Conservation (phyloP, 2,888 invertebrate genomes). For the Trilocha varians region DNA sequence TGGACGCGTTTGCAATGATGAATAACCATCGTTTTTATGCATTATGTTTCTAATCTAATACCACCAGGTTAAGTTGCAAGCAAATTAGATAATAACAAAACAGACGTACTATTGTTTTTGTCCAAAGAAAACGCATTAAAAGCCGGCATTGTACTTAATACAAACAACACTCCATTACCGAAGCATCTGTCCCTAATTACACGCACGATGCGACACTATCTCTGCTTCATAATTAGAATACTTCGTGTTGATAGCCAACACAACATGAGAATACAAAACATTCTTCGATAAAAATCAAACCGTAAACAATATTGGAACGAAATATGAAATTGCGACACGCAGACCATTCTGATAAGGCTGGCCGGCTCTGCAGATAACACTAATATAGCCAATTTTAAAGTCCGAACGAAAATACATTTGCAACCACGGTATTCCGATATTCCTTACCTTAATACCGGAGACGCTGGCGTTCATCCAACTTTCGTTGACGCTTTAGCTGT, state of each 20-base stretch:
- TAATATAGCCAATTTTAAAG: conserved; percentile 22
- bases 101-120: neutral
- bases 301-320: conserved; percentile 26
- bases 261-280: neutral
- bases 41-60: too few relatives aligned
- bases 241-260: neutral
- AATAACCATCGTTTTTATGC: too few relatives aligned
- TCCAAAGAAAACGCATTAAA: conserved; percentile 6
- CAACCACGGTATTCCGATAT: conserved; percentile 30
- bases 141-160: conserved; percentile 11
- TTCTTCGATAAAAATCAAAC: conserved; percentile 25
- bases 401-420: conserved; percentile 22
- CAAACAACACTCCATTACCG: conserved; percentile 16
- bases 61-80: too few relatives aligned
- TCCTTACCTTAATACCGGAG: conserved; percentile 63
- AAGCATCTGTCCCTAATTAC: conserved; percentile 16
- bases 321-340: conserved; percentile 31
- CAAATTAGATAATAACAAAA: neutral
- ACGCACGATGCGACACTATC: neutral
- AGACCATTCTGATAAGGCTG: conserved; percentile 37
- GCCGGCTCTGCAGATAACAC: conserved; percentile 31
- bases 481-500: conserved; percentile 54
- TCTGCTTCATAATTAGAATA: neutral
- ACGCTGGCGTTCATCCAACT: conserved; percentile 71
- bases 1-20: neutral